Evolutionary conservation across 30 jellyfish, hydroid and myxozoan species (phyloP).

Genomic region (Sanderia malayensis): DNA sequence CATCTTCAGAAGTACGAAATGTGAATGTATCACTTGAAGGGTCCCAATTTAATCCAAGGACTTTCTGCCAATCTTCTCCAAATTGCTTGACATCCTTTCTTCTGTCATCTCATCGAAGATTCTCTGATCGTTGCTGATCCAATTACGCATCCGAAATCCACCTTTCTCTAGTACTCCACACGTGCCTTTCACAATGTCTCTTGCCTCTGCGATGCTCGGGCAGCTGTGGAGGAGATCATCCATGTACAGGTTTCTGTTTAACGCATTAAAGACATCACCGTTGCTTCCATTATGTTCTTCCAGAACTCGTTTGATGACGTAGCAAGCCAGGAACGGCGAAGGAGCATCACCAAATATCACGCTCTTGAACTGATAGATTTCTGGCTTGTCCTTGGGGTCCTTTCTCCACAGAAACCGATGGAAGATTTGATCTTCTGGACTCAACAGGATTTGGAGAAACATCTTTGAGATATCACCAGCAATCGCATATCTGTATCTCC

Average conservation of each 20-base stretch:
- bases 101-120: constrained; percentile 38
- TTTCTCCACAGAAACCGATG: constrained; percentile 53
- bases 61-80: constrained; percentile 46
- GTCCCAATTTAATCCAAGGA: constrained; percentile 20
- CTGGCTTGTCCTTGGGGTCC: constrained; percentile 26
- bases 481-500: constrained; percentile 33
- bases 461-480: constrained; percentile 29
- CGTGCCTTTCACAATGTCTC: constrained; percentile 46
- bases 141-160: constrained; percentile 38
- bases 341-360: constrained; percentile 42
- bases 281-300: constrained; percentile 29
- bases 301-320: constrained; percentile 34
- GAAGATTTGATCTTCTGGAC: constrained; percentile 38
- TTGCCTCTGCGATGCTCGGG: constrained; percentile 33
- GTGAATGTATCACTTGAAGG: constrained; percentile 31
- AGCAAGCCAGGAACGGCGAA: constrained; percentile 31
- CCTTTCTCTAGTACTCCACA: constrained; percentile 32
- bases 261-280: constrained; percentile 20
- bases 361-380: constrained; percentile 41
- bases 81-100: constrained; percentile 34
- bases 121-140: constrained; percentile 30
- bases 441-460: constrained; percentile 29
- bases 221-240: constrained; percentile 53
- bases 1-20: constrained; percentile 42
- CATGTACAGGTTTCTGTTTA: constrained; percentile 38